A percentile compares a stretch with the other conserved stretches of the same genome.
These are phyloP conservation scores for Diachrysia chrysitis DNA, from an alignment of 2,888 invertebrate species.

Conservation along the genomic window DNA sequence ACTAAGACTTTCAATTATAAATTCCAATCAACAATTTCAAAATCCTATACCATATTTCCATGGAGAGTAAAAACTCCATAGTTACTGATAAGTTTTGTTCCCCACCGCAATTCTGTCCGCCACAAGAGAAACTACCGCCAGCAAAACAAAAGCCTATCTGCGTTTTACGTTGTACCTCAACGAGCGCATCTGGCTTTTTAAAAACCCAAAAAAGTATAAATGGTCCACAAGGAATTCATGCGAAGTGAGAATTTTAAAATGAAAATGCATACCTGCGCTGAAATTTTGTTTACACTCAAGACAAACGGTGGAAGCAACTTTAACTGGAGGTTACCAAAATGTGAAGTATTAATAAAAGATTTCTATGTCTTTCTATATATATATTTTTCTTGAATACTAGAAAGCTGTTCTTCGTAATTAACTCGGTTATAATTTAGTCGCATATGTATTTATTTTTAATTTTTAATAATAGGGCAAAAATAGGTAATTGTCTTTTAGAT, in stretches of 20 bases:
- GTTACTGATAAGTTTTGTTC: background rate
- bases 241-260: conserved; percentile 35
- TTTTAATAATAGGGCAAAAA: too few species aligned
- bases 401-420: too few species aligned
- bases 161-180: conserved; percentile 19
- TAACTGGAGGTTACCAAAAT: background rate
- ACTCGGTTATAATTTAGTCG: too few species aligned
- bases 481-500: too few species aligned
- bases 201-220: conserved; percentile 21
- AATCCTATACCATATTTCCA: background rate
- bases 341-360: background rate
- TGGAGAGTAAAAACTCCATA: background rate
- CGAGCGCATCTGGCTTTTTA: conserved; percentile 21
- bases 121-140: background rate
- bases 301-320: background rate
- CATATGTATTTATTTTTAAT: too few species aligned
- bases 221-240: conserved; percentile 20
- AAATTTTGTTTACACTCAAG: background rate
- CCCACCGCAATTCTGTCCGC: background rate
- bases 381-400: too few species aligned
- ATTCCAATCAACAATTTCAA: conserved; percentile 4
- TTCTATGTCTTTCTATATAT: too few species aligned
- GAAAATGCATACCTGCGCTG: conserved; percentile 32
- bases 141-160: conserved; percentile 33
- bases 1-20: background rate